Evolutionary conservation across 30 jellyfish, hydroid and myxozoan species (phyloP).

Genomic region (Aurelia aurita complex sp. Pacific): DNA sequence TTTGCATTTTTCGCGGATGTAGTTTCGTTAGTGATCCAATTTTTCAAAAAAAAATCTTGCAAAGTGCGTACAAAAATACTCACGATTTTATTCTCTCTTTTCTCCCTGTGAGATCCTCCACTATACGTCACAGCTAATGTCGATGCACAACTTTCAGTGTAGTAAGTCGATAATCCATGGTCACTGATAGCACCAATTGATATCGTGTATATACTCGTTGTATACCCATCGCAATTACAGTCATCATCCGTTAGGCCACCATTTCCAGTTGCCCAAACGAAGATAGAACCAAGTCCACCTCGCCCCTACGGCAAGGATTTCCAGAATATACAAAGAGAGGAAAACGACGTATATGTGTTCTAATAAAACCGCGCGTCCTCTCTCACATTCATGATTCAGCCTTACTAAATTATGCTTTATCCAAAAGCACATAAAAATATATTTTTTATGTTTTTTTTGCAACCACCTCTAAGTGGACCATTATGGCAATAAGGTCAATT

Average conservation of each 20-base stretch:
- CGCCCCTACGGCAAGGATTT: conserved; percentile 73
- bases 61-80: conserved; percentile 19
- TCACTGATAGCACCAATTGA: conserved; percentile 99
- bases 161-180: conserved; percentile 98
- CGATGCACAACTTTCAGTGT: conserved; percentile 99
- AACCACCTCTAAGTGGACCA: no score
- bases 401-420: no score
- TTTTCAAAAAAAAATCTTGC: not conserved
- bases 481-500: no score
- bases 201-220: conserved; percentile 94
- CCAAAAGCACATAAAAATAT: no score
- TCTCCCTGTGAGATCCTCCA: conserved; percentile 99
- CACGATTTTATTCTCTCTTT: conserved; percentile 95
- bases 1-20: no score
- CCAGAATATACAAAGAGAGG: no score
- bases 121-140: conserved; percentile 98
- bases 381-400: no score
- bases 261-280: conserved; percentile 99
- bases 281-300: conserved; percentile 96
- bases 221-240: conserved; percentile 99
- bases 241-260: conserved; percentile 99
- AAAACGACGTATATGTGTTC: no score
- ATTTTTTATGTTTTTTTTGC: no score
- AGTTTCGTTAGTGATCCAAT: no score
- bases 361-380: no score